Evolutionary conservation across 2,888 invertebrate genomes (phyloP).

Genomic region (Trichogramma dendrolimi): DNA sequence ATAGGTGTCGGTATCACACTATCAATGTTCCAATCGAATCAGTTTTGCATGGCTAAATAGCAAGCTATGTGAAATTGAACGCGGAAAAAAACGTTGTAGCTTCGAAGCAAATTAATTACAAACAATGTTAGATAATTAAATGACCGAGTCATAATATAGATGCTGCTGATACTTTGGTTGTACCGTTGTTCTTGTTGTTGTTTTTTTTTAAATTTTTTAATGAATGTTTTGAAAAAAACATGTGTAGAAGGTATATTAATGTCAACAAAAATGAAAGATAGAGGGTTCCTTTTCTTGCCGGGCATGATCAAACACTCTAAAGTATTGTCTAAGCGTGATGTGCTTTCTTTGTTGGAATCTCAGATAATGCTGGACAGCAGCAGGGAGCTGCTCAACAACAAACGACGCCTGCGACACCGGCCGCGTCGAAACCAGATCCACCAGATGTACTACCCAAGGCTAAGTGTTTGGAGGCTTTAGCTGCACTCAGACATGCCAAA

Average conservation of each 20-base stretch:
- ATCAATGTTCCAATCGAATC: slow-evolving; percentile 17
- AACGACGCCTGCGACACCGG: slow-evolving; percentile 68
- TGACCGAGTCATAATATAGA: no score
- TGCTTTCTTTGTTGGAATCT: slow-evolving; percentile 54
- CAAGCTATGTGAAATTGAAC: slow-evolving; percentile 20
- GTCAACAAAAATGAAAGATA: slow-evolving; percentile 28
- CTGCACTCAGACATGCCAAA: slow-evolving; percentile 99
- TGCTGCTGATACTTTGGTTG: no score
- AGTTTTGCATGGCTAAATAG: slow-evolving; percentile 15
- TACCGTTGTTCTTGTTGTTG: no score
- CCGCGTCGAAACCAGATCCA: slow-evolving; percentile 68
- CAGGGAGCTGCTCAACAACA: slow-evolving; percentile 54
- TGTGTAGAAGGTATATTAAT: slow-evolving; percentile 3
- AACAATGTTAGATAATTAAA: no score
- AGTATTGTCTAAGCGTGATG: slow-evolving; percentile 54
- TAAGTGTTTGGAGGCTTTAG: slow-evolving; percentile 99
- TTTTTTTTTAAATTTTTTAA: background rate
- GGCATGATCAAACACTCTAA: slow-evolving; percentile 54
- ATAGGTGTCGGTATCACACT: slow-evolving; percentile 10
- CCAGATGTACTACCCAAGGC: slow-evolving; percentile 96
- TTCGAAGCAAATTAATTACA: slow-evolving; percentile 16
- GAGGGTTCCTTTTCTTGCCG: slow-evolving; percentile 42
- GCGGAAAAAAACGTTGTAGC: slow-evolving; percentile 26
- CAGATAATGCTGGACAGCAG: slow-evolving; percentile 54
- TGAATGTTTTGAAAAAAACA: slow-evolving; percentile 3